phyloP scores from a whole-genome alignment of 2,797 vertebrate genomes.

The Sebastes iracundus region DNA sequence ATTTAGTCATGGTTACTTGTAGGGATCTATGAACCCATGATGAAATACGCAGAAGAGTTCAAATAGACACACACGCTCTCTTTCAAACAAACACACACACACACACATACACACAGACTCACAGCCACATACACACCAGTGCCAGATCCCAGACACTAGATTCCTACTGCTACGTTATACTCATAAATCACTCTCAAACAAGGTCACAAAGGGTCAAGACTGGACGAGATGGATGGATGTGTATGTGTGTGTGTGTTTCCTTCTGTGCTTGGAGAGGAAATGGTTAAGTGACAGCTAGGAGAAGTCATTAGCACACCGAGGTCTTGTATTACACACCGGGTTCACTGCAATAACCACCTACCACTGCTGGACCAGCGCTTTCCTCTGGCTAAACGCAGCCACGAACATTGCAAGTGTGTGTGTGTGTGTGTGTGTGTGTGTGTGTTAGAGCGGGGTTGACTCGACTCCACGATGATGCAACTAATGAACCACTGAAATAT shows the following conservation, averaged over 20 bases:
- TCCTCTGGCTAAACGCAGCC: neutral
- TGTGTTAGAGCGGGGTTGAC: neutral
- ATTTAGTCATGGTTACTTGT: conserved; percentile 33
- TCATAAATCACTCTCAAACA: conserved; percentile 72
- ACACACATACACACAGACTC: neutral
- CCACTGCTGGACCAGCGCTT: neutral
- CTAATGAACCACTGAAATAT: neutral
- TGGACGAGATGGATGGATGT: conserved; percentile 40
- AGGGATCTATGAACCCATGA: conserved; percentile 19
- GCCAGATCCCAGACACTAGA: conserved; percentile 40
- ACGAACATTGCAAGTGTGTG: neutral
- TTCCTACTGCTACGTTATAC: conserved; percentile 37
- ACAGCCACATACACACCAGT: neutral
- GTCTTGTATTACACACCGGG: conserved; percentile 65
- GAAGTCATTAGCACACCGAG: conserved; percentile 66
- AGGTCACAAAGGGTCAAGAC: conserved; percentile 60
- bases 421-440: neutral
- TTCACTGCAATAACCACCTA: conserved; percentile 21
- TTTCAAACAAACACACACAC: neutral
- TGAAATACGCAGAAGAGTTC: conserved; percentile 21
- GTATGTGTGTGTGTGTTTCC: conserved; percentile 38
- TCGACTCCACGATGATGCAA: conserved; percentile 11
- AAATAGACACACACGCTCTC: conserved; percentile 1
- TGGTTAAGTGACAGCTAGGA: conserved; percentile 74
- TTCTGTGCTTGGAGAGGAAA: conserved; percentile 62